Base-by-base conservation (phyloP, 2,888 invertebrate species). In the Drosophila parthenogenetica region DNA sequence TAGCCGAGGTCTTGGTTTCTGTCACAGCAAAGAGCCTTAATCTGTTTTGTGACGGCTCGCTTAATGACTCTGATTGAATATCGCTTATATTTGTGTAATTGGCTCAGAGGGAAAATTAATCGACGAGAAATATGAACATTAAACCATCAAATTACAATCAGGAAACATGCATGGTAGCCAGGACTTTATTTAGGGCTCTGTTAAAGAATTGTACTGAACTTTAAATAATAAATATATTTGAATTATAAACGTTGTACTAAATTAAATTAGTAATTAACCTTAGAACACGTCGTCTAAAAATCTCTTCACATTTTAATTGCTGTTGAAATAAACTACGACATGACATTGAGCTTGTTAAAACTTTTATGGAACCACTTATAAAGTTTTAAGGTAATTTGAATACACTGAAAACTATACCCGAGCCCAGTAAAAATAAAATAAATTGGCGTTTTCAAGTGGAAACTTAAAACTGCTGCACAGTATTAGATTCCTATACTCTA, bases 1-100 rank as follows among this genome's bases (percentile, higher is more conserved):
- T n/a, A 40, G 5, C 53, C 17, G 22, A 11, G 51, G 29, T 29
- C 29, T 37, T 35, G 59, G 29, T 45, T 29, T 16, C 32, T 64
- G 65, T 29, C 67, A 60, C 40, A 25, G 10, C 43, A 35, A 60
- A 49, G 8, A 25, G 10, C 50, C 51, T 51, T 51, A 65, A 50
- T 50, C 25, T 35, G 17, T 17, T 39, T 19, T 19, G 17, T 49
- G 32, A 49, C 35, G 14, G n/a, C 25, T 70, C 43, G 2, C 35
- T n/a, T 58, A 42, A 71, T 54, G 59, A 11, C 8, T 53, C 39
- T 45, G 62, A 54, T 75, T 55, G 45, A 46, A 57, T 32, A 37
- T 57, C 32, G 10, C 35, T 14, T 32, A 35, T 39, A 55, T 42
- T 32, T 45, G 17, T 4, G 10, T 40, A 25, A 48, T 67, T 55